Evolutionary conservation across 2,113 vertebrate genomes (phyloP), one percentile per base, ranked within the genome.

Genomic region (Laticauda colubrina): DNA sequence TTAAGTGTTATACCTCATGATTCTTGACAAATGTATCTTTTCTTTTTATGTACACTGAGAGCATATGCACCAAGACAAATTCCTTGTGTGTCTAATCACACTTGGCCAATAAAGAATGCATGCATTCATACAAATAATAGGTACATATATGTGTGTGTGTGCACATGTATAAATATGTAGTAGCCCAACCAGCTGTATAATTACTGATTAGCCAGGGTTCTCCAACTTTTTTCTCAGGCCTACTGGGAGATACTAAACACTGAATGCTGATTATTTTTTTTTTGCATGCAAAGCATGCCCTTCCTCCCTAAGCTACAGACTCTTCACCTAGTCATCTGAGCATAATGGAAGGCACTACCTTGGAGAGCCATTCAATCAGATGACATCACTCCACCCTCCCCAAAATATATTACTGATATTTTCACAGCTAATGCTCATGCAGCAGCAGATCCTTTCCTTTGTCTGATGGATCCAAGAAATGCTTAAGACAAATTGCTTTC

Each of bases 401-500:
- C 1, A 56, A 59, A 95, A 91, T 94, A 94, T 94, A 55, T 95
- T 93, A 96, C 93, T 94, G 94, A 95, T 95, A 95, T 92, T 90
- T 96, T 97, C 96, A 95, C 94, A 94, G 96, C 93, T 1, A 24
- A 94, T 96, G 93, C 95, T 95, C 91, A 94, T n/a, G 89, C 93
- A 95, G 85, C 93, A 96, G 94, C 81, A 91, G 93, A 95, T 96
- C 95, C 91, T 95, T 96, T 95, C 95, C 0, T 0, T 92, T 2
- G 93, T 94, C 94, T 95, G 94, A 95, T 95, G 95, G 95, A 95
- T 94, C 96, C 93, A 87, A 94, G 95, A 96, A 97, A 97, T 95
- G 96, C 93, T 96, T 96, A 96, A 96, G 95, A 96, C 95, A 97
- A 97, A 97, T 96, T 96, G 96, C 95, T 96, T 97, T 96, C 96